Conservation (phyloP, 2,888 invertebrate species). For the Dryobotodes eremita region DNA sequence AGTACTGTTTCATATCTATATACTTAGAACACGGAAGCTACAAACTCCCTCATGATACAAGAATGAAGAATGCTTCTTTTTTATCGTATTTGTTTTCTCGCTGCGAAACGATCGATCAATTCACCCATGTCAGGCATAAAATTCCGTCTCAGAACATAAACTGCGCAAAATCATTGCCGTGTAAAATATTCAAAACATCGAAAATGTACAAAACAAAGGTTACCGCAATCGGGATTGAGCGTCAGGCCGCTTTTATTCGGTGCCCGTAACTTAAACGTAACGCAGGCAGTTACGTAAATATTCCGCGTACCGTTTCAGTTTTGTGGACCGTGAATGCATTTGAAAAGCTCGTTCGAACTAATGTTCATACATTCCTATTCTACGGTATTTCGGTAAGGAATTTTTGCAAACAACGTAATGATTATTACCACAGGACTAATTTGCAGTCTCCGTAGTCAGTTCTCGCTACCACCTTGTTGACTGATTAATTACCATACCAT, state of each 20-base stretch:
- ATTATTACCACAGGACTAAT: not conserved
- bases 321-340: constrained; percentile 47
- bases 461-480: no score
- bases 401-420: not conserved
- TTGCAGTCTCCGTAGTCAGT: not conserved
- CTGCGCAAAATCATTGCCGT: not conserved
- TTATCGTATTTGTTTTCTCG: not conserved
- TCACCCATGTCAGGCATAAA: not conserved
- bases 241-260: constrained; percentile 16
- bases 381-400: not conserved
- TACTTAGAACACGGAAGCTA: not conserved
- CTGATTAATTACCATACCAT: not conserved
- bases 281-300: constrained; percentile 45
- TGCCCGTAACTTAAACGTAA: constrained; percentile 29
- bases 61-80: no score
- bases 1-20: not conserved
- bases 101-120: not conserved
- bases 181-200: constrained; percentile 1
- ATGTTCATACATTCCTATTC: constrained; percentile 26
- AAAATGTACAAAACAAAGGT: constrained; percentile 1
- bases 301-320: constrained; percentile 22
- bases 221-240: constrained; percentile 17
- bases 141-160: not conserved
- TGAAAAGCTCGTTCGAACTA: constrained; percentile 18
- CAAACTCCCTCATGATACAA: no score